phyloP scores from a whole-genome alignment of 2,888 invertebrate genomes.

The Cryptocephalus moraei region DNA sequence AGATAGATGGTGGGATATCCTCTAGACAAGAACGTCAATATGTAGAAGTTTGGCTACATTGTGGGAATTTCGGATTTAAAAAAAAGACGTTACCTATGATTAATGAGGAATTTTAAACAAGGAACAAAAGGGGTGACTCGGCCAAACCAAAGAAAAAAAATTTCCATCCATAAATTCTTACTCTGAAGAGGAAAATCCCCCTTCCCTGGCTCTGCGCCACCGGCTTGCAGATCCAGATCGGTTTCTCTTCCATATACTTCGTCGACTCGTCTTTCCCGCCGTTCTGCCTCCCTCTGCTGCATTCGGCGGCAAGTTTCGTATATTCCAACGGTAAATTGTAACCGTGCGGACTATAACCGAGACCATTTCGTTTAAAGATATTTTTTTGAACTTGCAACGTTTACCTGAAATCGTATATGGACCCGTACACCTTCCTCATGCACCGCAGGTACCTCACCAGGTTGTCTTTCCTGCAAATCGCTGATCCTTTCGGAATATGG shows the following conservation, averaged over 20 bases:
- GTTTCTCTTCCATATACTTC: conserved; percentile 35
- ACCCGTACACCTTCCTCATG: conserved; percentile 72
- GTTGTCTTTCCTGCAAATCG: conserved; percentile 77
- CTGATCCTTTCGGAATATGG: conserved; percentile 73
- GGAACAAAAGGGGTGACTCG: too few species aligned
- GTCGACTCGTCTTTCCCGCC: conserved; percentile 35
- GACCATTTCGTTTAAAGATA: neutral
- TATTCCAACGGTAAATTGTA: conserved; percentile 78
- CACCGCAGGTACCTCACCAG: conserved; percentile 66
- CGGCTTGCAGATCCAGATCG: conserved; percentile 82
- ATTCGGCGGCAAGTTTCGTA: conserved; percentile 72
- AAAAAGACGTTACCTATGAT: too few species aligned
- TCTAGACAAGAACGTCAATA: too few species aligned
- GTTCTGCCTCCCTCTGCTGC: conserved; percentile 42
- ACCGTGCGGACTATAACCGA: conserved; percentile 55
- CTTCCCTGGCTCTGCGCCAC: conserved; percentile 77
- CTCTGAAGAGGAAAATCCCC: conserved; percentile 74
- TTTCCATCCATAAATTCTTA: conserved; percentile 29
- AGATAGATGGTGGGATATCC: too few species aligned
- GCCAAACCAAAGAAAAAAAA: too few species aligned
- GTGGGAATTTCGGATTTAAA: neutral
- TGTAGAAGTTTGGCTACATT: too few species aligned
- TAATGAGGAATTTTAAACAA: too few species aligned
- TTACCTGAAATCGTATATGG: conserved; percentile 76
- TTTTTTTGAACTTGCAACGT: conserved; percentile 3